Base-by-base conservation (phyloP, 1,140 invertebrate genomes). In the Hyles euphorbiae region DNA sequence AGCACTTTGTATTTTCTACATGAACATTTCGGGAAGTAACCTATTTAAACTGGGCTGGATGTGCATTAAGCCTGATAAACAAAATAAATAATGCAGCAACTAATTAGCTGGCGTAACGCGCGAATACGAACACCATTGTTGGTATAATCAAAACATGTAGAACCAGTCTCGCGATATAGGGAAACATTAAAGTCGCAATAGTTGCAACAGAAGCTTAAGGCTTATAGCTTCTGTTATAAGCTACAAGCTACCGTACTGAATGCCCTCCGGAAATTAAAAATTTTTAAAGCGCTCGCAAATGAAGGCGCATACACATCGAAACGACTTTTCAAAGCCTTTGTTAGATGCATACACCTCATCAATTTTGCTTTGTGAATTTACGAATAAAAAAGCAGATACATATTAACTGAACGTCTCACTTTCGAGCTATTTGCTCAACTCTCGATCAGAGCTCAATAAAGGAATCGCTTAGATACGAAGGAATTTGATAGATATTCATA, bases 401-500 rank as follows among this genome's bases (percentile, higher is more conserved):
- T 62, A 66, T 75, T 72, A 66, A 67, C 67, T 48, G 68, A 65
- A 60, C 60, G 55, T 61, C 58, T 69, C 52, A 57, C 53, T 56
- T 66, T 63, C 57, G 63, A 44, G 57, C 57, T 74, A 70, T 76
- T 74, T 76, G 64, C 63, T 73, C 70, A 68, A 68, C 71, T 70
- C 67, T 73, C 68, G 53, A 71, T 69, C 69, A 53, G 54, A 60
- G 56, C 56, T 67, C 68, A 73, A 83, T 78, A 78, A 83, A 70
- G 64, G 59, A 61, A 77, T 72, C 57, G 61, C 66, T 56, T 63
- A 71, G 64, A 67, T 60, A 62, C 65, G 65, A 52, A 59, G 64
- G 65, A 70, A 76, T 79, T 82, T 76, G 71, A 76, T 80, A 79
- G 72, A 76, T 76, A 78, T 81, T 83, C 70, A 79, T 83, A 83